Conservation (phyloP, 1,140 invertebrate species). For the Micrasema minimum region DNA sequence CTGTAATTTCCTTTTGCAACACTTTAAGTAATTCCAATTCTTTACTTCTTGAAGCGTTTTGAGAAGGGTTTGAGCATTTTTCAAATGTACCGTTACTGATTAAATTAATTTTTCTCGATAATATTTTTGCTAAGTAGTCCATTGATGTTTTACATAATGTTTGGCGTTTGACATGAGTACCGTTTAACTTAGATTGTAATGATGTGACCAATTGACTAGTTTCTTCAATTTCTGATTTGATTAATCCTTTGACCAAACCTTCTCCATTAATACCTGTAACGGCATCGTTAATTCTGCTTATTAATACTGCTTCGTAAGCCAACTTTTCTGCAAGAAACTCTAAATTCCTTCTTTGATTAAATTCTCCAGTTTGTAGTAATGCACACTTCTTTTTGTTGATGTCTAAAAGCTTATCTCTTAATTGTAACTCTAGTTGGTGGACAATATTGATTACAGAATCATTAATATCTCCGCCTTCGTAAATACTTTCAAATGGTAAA, state of each 20-base stretch:
- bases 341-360: slow-evolving; percentile 73
- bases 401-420: slow-evolving; percentile 73
- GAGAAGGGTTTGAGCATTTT: slow-evolving; percentile 55
- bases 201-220: slow-evolving; percentile 78
- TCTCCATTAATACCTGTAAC: slow-evolving; percentile 66
- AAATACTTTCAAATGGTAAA: slow-evolving; percentile 60
- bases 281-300: slow-evolving; percentile 71
- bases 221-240: slow-evolving; percentile 74
- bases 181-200: slow-evolving; percentile 73
- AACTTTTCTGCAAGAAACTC: slow-evolving; percentile 79
- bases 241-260: slow-evolving; percentile 67
- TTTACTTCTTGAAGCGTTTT: slow-evolving; percentile 60
- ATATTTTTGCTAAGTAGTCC: slow-evolving; percentile 73
- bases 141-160: slow-evolving; percentile 67
- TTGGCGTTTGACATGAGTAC: slow-evolving; percentile 66
- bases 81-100: slow-evolving; percentile 57
- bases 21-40: slow-evolving; percentile 70
- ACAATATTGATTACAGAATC: slow-evolving; percentile 72
- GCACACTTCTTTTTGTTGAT: slow-evolving; percentile 72
- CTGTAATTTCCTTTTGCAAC: slow-evolving; percentile 71
- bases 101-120: slow-evolving; percentile 70
- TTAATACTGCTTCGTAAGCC: slow-evolving; percentile 78
- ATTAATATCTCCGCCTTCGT: slow-evolving; percentile 62
- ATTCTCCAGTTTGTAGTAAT: slow-evolving; percentile 70
- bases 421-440: slow-evolving; percentile 72